These are phyloP conservation scores for Congeria kusceri DNA, from an alignment of 2,888 invertebrate species.

Conservation along the genomic window DNA sequence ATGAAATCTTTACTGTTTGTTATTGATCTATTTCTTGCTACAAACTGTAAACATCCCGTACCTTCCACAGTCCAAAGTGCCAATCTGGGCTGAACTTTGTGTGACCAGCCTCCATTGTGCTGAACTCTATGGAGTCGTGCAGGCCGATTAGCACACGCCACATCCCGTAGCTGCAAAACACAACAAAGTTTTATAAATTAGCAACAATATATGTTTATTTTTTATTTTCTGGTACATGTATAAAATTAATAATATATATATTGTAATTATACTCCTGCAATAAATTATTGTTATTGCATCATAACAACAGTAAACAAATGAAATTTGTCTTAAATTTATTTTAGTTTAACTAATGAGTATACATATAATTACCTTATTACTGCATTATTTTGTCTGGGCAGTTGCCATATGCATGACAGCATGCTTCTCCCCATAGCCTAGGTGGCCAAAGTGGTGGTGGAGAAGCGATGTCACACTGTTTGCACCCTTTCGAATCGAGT, in stretches of 20 bases:
- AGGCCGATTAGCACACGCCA: slow-evolving; percentile 48
- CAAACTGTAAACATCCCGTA: not conserved
- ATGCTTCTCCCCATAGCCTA: slow-evolving; percentile 55
- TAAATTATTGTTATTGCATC: not conserved
- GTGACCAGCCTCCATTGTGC: slow-evolving; percentile 44
- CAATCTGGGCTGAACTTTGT: slow-evolving; percentile 53
- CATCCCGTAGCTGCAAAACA: slow-evolving; percentile 13
- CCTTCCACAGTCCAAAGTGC: slow-evolving; percentile 53
- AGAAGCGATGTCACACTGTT: slow-evolving; percentile 57
- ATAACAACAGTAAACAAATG: too few species aligned
- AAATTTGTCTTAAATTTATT: not conserved
- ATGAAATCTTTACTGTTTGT: too few species aligned
- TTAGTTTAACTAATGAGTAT: not conserved
- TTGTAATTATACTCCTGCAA: not conserved
- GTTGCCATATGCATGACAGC: slow-evolving; percentile 58
- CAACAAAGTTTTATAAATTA: not conserved
- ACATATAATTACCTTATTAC: slow-evolving; percentile 46
- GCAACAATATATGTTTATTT: not conserved
- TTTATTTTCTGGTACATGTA: too few species aligned
- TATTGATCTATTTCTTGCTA: too few species aligned
- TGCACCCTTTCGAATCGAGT: slow-evolving; percentile 53
- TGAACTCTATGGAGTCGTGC: slow-evolving; percentile 28
- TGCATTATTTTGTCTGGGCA: slow-evolving; percentile 63
- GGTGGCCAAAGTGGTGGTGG: slow-evolving; percentile 57
- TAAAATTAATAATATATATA: not conserved